A percentile compares a stretch with the other conserved stretches of the same genome.
phyloP scores from a whole-genome alignment of 2,113 vertebrate species.

The Rhabdornis inornatus region DNA sequence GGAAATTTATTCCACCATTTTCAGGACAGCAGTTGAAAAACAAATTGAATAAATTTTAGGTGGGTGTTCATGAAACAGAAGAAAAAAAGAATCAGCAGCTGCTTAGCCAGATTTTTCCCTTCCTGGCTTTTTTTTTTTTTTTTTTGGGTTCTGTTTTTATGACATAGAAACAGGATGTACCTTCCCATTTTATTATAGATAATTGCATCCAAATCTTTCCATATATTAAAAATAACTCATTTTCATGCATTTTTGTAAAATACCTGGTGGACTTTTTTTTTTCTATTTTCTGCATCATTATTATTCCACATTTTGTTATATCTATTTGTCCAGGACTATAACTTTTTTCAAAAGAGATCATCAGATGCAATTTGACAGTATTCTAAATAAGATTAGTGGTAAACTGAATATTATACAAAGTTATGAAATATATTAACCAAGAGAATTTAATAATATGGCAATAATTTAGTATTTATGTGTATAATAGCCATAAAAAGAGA shows the following conservation, averaged over 20 bases:
- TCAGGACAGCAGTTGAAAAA: not conserved
- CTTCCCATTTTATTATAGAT: not conserved
- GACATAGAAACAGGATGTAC: not conserved
- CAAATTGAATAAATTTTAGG: not conserved
- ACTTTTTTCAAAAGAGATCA: not conserved
- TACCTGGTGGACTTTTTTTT: not conserved
- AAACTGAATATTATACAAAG: not conserved
- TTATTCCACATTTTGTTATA: not conserved
- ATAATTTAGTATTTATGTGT: not conserved
- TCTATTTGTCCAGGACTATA: not conserved
- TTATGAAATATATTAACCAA: not conserved
- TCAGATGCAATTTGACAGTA: not conserved
- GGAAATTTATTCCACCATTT: not conserved
- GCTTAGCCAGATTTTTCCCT: not conserved
- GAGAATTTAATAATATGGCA: not conserved
- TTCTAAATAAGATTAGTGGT: not conserved
- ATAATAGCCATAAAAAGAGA: not conserved
- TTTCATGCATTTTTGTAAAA: not conserved
- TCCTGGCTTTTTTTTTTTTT: not conserved
- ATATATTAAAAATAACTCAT: not conserved
- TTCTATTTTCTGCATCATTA: not conserved
- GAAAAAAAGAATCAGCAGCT: not conserved
- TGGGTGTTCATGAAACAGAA: not conserved
- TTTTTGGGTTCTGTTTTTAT: not conserved
- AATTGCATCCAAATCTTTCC: not conserved